Conservation (phyloP, 1,140 invertebrate genomes). For the Chionoecetes opilio region DNA sequence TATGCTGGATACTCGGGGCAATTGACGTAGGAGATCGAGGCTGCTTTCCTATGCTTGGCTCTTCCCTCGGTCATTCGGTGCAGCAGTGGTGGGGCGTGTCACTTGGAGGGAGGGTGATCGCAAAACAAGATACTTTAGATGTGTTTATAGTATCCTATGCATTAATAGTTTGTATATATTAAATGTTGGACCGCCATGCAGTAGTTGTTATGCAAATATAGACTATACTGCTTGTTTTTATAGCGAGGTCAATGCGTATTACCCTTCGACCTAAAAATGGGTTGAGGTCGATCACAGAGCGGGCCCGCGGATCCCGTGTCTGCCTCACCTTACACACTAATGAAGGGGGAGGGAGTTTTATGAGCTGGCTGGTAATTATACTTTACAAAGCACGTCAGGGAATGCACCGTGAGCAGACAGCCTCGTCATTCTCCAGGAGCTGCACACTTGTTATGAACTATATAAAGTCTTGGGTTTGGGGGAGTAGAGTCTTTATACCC, state of each 20-base stretch:
- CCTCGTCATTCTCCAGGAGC: neutral
- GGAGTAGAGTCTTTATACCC: no score
- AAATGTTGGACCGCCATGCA: neutral
- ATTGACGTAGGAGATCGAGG: neutral
- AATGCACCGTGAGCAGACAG: neutral
- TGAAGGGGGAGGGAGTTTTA: conserved; percentile 25
- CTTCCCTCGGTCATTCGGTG: neutral
- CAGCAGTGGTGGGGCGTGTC: neutral
- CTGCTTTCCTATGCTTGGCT: neutral
- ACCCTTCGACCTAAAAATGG: neutral
- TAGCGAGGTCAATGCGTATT: neutral
- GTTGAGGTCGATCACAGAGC: conserved; percentile 5
- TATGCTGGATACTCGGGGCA: neutral
- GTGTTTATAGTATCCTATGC: neutral
- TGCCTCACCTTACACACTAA: conserved; percentile 18
- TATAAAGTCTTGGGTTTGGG: no score
- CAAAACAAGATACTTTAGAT: no score
- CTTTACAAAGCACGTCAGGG: conserved; percentile 15
- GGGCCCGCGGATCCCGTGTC: neutral
- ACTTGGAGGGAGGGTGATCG: neutral
- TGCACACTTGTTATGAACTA: neutral
- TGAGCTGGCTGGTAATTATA: conserved; percentile 19
- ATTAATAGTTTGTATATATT: neutral
- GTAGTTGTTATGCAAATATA: neutral
- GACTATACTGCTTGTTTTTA: conserved; percentile 19